Evolutionary conservation across 2,113 vertebrate genomes (phyloP).

Genomic region (Laticauda colubrina): DNA sequence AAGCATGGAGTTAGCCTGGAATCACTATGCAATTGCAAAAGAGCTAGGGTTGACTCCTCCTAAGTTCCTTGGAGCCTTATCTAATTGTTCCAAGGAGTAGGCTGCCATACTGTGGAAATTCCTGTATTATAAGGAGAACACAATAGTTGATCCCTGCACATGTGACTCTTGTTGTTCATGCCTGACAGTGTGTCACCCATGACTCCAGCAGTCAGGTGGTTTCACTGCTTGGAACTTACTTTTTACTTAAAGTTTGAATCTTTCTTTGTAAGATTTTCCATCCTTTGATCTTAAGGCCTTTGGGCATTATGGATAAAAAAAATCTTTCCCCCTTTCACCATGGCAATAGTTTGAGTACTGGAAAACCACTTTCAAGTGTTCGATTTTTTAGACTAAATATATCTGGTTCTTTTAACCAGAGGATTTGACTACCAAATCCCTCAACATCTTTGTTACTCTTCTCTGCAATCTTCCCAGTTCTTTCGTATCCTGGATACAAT

Average conservation of each 20-base stretch:
- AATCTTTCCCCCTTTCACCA: background rate
- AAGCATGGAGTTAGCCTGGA: background rate
- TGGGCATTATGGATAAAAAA: background rate
- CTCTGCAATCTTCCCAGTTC: background rate
- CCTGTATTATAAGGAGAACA: background rate
- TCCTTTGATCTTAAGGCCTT: background rate
- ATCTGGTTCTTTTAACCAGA: background rate
- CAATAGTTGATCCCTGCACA: background rate
- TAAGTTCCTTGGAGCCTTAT: background rate
- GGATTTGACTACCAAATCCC: background rate
- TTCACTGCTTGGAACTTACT: background rate
- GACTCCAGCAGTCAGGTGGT: background rate
- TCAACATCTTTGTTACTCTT: background rate
- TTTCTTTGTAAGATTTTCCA: background rate
- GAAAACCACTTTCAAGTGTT: background rate
- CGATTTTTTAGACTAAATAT: background rate
- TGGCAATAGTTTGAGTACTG: background rate
- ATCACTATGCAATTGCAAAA: background rate
- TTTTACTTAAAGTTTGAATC: background rate
- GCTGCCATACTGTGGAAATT: background rate
- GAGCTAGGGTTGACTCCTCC: background rate
- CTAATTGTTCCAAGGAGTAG: background rate
- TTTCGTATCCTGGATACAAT: background rate
- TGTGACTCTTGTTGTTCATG: background rate
- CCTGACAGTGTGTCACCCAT: background rate